A percentile compares a stretch with the other conserved stretches of the same genome.
phyloP scores from a whole-genome alignment of 2,113 vertebrate genomes.

The Seriola dumerili region DNA sequence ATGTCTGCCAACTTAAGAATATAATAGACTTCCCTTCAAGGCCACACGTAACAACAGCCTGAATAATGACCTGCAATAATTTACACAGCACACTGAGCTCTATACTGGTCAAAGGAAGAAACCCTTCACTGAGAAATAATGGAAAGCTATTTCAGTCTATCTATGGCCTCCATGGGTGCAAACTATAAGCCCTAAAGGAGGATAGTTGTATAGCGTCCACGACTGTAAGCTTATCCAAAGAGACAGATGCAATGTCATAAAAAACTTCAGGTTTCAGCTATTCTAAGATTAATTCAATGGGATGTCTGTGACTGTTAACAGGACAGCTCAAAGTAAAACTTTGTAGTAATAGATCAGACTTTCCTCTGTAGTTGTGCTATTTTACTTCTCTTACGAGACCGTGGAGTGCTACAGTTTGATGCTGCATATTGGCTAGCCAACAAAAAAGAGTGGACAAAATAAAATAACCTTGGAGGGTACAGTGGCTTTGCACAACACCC shows the following conservation, averaged over 20 bases:
- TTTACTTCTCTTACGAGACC: background rate
- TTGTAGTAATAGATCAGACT: background rate
- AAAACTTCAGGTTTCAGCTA: background rate
- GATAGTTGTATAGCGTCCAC: background rate
- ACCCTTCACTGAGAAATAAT: constrained; percentile 60
- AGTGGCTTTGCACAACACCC: background rate
- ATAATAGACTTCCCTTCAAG: constrained; percentile 74
- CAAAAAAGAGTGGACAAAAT: background rate
- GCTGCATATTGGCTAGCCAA: background rate
- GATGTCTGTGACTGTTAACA: background rate
- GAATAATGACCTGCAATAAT: constrained; percentile 75
- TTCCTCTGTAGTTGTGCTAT: background rate
- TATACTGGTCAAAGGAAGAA: constrained; percentile 33
- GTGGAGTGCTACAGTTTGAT: background rate
- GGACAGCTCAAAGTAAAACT: background rate
- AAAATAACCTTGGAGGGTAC: background rate
- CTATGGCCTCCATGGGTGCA: constrained; percentile 14
- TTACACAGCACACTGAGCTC: constrained; percentile 54
- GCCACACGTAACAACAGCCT: constrained; percentile 70
- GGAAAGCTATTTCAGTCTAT: constrained; percentile 50
- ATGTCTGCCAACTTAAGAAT: constrained; percentile 72
- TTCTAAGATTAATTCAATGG: constrained; percentile 6
- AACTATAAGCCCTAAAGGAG: constrained; percentile 7
- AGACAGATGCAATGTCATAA: background rate
- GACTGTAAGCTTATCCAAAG: constrained; percentile 6